phyloP scores from a whole-genome alignment of 2,113 vertebrate species.

The Corythoichthys haematopterus region DNA sequence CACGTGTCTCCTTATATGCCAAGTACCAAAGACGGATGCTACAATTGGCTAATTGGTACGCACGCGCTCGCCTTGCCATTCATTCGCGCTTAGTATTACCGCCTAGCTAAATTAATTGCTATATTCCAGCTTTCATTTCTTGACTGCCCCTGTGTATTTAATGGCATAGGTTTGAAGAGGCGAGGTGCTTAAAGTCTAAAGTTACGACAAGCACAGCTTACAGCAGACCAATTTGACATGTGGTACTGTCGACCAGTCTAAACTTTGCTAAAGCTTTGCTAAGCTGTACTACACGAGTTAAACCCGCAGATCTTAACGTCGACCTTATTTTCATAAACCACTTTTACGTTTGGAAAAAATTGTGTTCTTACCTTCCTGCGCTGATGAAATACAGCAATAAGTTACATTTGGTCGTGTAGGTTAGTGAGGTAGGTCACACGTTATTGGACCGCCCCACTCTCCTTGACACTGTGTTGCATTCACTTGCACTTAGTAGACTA shows the following conservation, averaged over 20 bases:
- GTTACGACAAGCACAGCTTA: no score
- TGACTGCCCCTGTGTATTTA: neutral
- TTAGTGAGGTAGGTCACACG: neutral
- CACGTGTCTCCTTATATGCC: neutral
- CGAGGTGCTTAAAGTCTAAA: neutral
- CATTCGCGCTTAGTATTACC: neutral
- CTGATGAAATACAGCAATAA: neutral
- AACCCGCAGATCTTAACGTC: neutral
- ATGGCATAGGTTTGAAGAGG: neutral
- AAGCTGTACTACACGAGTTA: neutral
- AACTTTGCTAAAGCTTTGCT: constrained; percentile 16
- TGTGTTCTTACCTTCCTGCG: neutral
- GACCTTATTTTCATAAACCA: neutral
- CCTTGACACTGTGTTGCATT: neutral
- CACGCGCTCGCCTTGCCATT: neutral
- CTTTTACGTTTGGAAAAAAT: neutral
- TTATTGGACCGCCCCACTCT: constrained; percentile 1
- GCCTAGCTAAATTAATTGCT: no score
- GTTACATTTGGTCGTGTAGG: neutral
- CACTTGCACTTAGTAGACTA: neutral
- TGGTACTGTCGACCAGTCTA: constrained; percentile 4
- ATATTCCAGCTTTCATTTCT: no score
- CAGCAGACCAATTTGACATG: neutral
- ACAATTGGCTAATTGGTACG: neutral
- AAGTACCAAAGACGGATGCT: neutral